Base-by-base conservation (phyloP, 1,140 invertebrate genomes). In the Goniozus legneri region DNA sequence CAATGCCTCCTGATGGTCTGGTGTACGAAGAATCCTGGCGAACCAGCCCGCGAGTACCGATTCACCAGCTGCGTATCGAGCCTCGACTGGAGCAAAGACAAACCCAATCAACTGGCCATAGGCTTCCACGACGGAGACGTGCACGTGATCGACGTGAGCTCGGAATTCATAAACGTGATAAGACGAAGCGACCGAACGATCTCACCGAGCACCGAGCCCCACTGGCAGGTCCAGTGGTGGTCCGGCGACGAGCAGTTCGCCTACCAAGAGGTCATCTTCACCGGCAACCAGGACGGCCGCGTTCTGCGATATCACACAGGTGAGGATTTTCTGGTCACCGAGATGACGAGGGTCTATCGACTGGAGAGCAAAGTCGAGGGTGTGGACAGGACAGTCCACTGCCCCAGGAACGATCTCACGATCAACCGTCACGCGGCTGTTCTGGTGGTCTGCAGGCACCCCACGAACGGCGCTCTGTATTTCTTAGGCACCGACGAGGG, bases 401-500 rank as follows among this genome's bases (percentile, higher is more conserved):
- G 57, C 8, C 24, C 44, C 1, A 8, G 13, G 0, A 20, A 71
- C 2, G 75, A 77, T 35, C 77, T 84, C 3, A 75, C 79, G 1
- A 77, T 84, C 2, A 76, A 70, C 0, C 65, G 77, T 43, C 75
- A 81, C 57, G 78, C 85, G 0, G 80, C 81, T 49, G 87, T 76
- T 56, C 64, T 82, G 44, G 79, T 79, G 24, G 66, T 87, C 7
- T 76, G 82, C 33, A 82, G 83, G 59, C 85, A 92, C 69, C 85
- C 85, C 0, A 66, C 66, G 0, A 69, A 83, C 15, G 74, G 76
- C 3, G 81, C 82, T 44, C 69, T 89, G 18, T 92, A 91, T 67
- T 80, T 88, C 12, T 82, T 93, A 0, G 88, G 89, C 0, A 91
- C 90, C 0, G 87, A 89, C 43, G 89, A 92, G 60, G 92, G 92